Evolutionary conservation across 2,113 vertebrate species (phyloP), one percentile per base, ranked within the genome.

Genomic region (Python bivittatus): DNA sequence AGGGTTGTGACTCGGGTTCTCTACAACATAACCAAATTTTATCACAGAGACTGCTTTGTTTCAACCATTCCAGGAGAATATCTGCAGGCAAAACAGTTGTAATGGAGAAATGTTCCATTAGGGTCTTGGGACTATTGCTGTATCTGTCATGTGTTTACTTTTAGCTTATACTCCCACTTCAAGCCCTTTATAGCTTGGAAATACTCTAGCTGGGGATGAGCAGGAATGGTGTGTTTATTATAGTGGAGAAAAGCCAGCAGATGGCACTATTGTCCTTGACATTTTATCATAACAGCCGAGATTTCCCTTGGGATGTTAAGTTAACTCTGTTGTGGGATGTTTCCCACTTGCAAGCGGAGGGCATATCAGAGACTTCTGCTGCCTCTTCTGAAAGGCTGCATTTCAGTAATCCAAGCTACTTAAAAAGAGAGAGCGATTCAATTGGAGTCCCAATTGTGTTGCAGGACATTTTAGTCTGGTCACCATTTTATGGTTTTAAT

Each of bases 201-300:
- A 79, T 79, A 79, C 38, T 79, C 72, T 79, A 33, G 33, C 6
- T 33, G 38, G 3, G 33, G 22, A 79, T 79, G 17, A 38, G 2
- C 33, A 42, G 33, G 17, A 79, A 79, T 42, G 33, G 2, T 42
- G 7, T 79, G 7, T 54, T 27, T 25, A 79, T 91, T 1, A 53
- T 92, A 57, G 54, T 42, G 53, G 0, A 0, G 0, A 0, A 0
- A 0, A 0, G 17, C 95, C 97, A 93, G 96, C 95, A 93, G 97
- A 96, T 97, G 97, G 95, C 92, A 96, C 92, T 94, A 90, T 90
- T 92, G 58, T 17, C 58, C 4, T 86, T 1, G 23, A 48, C 29
- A 48, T 38, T 11, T 22, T 11, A 57, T 58, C 44, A n/a, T 11
- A 22, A 17, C 29, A 33, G 4, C 20, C n/a, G 88, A 33, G 72